Evolutionary conservation across 2,797 vertebrate species (phyloP), one percentile per base, ranked within the genome.

Genomic region (Channallabes apus): DNA sequence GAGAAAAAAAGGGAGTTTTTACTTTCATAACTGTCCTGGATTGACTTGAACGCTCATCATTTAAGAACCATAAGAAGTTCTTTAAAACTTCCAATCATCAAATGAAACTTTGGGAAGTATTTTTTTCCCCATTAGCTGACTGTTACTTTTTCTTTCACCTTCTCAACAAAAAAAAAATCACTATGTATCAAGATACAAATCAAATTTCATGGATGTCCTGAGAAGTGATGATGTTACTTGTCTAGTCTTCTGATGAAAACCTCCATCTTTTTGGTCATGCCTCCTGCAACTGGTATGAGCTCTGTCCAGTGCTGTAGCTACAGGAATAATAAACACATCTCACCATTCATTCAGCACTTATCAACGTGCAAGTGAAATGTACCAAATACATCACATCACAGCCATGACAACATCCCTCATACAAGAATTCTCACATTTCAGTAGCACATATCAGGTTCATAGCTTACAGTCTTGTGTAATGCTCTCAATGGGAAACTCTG

Each of bases 311-410:
- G 29, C 65, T 69, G 38, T 6, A 59, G 22, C 11, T 58, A 56
- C 17, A 38, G 51, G 22, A 56, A 68, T 71, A 82, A 82, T 82
- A 69, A 80, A 72, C 20, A 80, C 17, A 68, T 17, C 35, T 6
- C 38, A 65, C 71, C 41, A 51, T 68, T 75, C 29, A 17, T 72
- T 62, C 78, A 62, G 11, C 65, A 62, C 29, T 61, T 68, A 61
- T 58, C 46, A 38, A n/a, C 8, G 58, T 59, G 41, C 22, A 4
- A 38, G 11, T 17, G 58, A 62, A 41, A 22, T 4, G 14, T 38
- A 62, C 35, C 32, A 38, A 62, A 78, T 41, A 2, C n/a, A 41
- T 62, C 58, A 62, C 32, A 62, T 62, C 58, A 62, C 32, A 62
- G 22, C 18, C 54, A 24, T 22, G 51, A 58, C 27, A 29, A 20